Conservation (phyloP, 2,888 invertebrate genomes). For the Bombyx huttoni region DNA sequence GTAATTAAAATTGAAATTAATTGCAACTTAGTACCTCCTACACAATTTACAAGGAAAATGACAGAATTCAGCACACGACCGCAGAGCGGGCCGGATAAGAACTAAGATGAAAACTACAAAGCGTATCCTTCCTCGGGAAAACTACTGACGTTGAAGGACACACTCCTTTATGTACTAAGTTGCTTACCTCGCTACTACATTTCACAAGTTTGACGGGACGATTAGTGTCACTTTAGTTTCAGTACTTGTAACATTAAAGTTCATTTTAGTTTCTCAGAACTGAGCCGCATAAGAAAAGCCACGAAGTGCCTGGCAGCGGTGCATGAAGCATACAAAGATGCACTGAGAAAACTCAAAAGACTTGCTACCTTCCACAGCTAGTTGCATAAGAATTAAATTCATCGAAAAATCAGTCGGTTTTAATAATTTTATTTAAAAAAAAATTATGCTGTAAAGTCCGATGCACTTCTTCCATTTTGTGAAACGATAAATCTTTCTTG, state of each 20-base stretch:
- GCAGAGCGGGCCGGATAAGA: constrained; percentile 25
- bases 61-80: constrained; percentile 26
- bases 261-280: constrained; percentile 15
- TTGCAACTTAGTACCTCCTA: constrained; percentile 2
- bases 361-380: constrained; percentile 1
- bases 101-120: constrained; percentile 54
- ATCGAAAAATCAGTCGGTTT: no score
- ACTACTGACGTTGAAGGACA: constrained; percentile 52
- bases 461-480: no score
- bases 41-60: constrained; percentile 18
- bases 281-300: constrained; percentile 35
- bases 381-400: constrained; percentile 9
- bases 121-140: constrained; percentile 43
- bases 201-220: constrained; percentile 10
- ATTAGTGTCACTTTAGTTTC: constrained; percentile 1
- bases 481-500: no score
- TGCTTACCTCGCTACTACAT: constrained; percentile 46
- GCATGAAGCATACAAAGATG: constrained; percentile 60
- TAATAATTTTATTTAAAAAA: no score
- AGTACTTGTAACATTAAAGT: constrained; percentile 16
- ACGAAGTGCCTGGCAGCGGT: constrained; percentile 46
- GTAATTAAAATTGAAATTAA: constrained; percentile 2
- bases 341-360: constrained; percentile 16
- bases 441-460: no score
- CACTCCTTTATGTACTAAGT: constrained; percentile 53